Conservation (phyloP, 2,888 invertebrate species). For the Thera obeliscata region DNA sequence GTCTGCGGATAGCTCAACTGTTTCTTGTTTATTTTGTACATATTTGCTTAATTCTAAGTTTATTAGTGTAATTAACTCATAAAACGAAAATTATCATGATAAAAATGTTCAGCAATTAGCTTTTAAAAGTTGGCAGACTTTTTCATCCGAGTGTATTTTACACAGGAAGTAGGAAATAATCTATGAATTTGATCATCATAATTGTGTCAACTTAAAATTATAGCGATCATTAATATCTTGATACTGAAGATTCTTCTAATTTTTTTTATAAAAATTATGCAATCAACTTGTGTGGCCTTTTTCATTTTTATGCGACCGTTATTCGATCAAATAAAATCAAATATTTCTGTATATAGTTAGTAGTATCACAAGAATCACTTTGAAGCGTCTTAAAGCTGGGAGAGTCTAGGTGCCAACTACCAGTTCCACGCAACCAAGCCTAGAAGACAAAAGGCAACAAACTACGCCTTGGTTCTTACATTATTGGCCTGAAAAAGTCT, state of each 20-base stretch:
- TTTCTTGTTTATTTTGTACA: background rate
- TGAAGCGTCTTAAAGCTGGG: no score
- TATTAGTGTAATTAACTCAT: background rate
- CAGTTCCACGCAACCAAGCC: no score
- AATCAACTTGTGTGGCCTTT: conserved; percentile 21
- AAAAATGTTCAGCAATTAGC: background rate
- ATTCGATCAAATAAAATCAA: no score
- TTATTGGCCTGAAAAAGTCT: no score
- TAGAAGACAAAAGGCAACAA: no score
- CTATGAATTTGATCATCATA: conserved; percentile 21
- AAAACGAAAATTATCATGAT: background rate
- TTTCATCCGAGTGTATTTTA: conserved; percentile 19
- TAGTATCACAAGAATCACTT: no score
- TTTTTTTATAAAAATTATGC: conserved; percentile 46
- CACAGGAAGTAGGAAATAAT: conserved; percentile 30
- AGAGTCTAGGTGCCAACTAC: no score
- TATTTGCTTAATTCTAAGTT: no score
- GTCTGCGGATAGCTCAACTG: background rate
- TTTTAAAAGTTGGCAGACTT: conserved; percentile 11
- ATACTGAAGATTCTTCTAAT: conserved; percentile 15
- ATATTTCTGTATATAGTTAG: no score
- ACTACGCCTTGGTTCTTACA: no score
- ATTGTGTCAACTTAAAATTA: conserved; percentile 20
- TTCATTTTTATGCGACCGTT: background rate
- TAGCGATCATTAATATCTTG: conserved; percentile 27